Evolutionary conservation across 2,888 invertebrate species (phyloP), one percentile per base, ranked within the genome.

Genomic region (Epirrita christyi): DNA sequence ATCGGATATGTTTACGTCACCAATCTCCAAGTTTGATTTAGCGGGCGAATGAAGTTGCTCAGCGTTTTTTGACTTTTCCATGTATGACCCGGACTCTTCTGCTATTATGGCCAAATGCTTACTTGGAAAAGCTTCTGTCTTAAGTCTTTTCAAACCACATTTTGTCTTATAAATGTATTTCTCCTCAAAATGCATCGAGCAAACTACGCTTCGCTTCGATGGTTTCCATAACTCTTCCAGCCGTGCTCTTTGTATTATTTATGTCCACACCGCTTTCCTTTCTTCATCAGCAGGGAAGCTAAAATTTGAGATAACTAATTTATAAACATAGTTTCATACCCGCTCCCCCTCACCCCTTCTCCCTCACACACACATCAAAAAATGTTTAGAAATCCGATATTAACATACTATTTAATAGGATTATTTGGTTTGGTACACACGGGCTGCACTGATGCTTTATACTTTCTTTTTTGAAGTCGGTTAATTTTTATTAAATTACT

Each of bases 201-300:
- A 53, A 29, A 46, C 10, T 46, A 54, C 54, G 42, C 42, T 54
- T 34, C 41, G 29, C 13, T 52, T 54, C 32, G 54, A 46, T 21
- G 47, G 54, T 54, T 53, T 54, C 54, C 47, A 54, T 21, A 54
- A 42, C 36, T 54, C 46, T 10, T 46, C 34, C n/a, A 47, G 36
- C 41, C 13, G 45, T 15, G 42, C 41, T 50, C 36, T 32, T 46
- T 46, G 46, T 6, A 46, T 36, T 13, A 46, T 36, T 10, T 46
- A 15, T 32, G 14, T 40, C 38, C 38, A 41, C 0, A 13, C 6
- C 3, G 27, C 9, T 40, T 41, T 49, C 8, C 41, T n/a, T 49
- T 38, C 5, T 38, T 46, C 36, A 34, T 46, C 46, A 46, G 46
- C 36, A 36, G 46, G 46, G 46, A 45, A 45, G 14, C 45, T 45